Evolutionary conservation across 2,888 invertebrate genomes (phyloP), one percentile per base, ranked within the genome.

Genomic region (Entomobrya multifasciata): DNA sequence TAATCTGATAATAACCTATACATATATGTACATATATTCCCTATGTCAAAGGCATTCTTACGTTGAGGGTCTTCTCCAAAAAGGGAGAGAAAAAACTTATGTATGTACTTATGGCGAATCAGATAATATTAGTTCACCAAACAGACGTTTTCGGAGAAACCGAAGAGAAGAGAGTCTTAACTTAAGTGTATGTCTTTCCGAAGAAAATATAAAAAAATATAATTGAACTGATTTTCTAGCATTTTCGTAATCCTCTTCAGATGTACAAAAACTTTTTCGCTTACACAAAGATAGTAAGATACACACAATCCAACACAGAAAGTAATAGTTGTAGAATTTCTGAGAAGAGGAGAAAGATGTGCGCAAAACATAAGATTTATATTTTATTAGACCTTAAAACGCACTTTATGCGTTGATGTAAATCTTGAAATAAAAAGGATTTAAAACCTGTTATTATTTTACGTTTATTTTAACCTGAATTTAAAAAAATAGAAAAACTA

Each of bases 21-120:
- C n/a, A n/a, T n/a, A n/a, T n/a, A n/a, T n/a, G n/a, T n/a, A n/a
- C n/a, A n/a, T n/a, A n/a, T n/a, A n/a, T n/a, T n/a, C n/a, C n/a
- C n/a, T n/a, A n/a, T n/a, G n/a, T n/a, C n/a, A n/a, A n/a, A n/a
- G n/a, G n/a, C n/a, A n/a, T n/a, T n/a, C n/a, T n/a, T n/a, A n/a
- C n/a, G n/a, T n/a, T n/a, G n/a, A n/a, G n/a, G n/a, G n/a, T n/a
- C n/a, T n/a, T n/a, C n/a, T 13, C 8, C 15, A n/a, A 25, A 0
- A 11, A 80, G 67, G 49, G 52, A 55, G 27, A 70, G 55, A 27
- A 44, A 27, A 27, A 70, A 36, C 36, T 79, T 79, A 79, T 86
- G 85, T 60, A 36, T 65, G 15, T 60, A 86, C 85, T 86, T 79
- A 79, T 62, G 77, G 60, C 79, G 17, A 60, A 62, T 62, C 70